These are phyloP conservation scores for Scatophagus argus DNA, from an alignment of 2,113 vertebrate genomes.

Conservation along the genomic window DNA sequence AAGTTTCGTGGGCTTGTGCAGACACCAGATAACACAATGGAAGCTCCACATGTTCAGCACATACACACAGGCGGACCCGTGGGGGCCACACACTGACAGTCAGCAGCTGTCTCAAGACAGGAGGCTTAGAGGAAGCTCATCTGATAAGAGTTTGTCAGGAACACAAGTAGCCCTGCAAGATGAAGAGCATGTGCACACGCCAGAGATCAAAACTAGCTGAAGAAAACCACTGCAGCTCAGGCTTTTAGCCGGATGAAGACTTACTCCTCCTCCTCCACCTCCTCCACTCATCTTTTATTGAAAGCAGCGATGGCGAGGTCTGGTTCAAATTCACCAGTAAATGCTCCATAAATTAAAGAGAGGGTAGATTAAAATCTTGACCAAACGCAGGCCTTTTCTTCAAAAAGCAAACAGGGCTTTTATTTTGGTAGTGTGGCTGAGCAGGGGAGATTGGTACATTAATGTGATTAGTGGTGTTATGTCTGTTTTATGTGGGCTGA, in stretches of 20 bases:
- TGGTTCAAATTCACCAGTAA: conserved; percentile 81
- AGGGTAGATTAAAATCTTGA: conserved; percentile 76
- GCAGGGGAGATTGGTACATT: conserved; percentile 67
- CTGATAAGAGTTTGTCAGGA: conserved; percentile 79
- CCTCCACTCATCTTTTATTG: conserved; percentile 72
- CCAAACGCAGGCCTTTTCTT: conserved; percentile 67
- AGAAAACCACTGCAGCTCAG: conserved; percentile 62
- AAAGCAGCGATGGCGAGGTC: conserved; percentile 74
- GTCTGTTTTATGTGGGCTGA: conserved; percentile 79
- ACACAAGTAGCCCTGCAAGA: conserved; percentile 72
- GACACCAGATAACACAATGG: conserved; percentile 61
- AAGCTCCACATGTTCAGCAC: conserved; percentile 19
- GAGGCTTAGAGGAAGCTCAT: conserved; percentile 67
- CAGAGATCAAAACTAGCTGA: conserved; percentile 76
- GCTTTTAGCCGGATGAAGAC: conserved; percentile 75
- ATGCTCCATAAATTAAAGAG: conserved; percentile 81
- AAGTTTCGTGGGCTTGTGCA: conserved; percentile 45
- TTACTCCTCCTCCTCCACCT: conserved; percentile 62
- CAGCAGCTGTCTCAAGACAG: conserved; percentile 48
- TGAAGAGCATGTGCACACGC: conserved; percentile 65
- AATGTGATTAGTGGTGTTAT: conserved; percentile 83
- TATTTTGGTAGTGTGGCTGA: conserved; percentile 66
- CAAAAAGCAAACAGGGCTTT: conserved; percentile 67
- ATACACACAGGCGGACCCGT: conserved; percentile 9
- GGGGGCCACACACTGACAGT: conserved; percentile 52